Percentiles rank a stretch among this genome's conserved stretches.
phyloP scores from a whole-genome alignment of 1,140 invertebrate genomes.

The Drosophila bocqueti region DNA sequence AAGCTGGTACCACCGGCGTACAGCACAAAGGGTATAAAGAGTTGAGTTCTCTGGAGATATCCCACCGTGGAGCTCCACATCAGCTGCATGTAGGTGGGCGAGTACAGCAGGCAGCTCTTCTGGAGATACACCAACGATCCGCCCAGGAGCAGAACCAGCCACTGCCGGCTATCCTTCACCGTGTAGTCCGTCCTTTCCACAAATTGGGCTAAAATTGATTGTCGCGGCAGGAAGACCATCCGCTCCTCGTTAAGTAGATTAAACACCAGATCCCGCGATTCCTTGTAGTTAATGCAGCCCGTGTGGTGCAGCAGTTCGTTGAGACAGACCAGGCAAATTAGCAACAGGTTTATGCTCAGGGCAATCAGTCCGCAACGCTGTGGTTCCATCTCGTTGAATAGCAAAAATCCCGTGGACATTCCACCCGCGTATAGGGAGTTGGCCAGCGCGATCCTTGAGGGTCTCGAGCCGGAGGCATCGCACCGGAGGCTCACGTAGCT shows the following conservation, averaged over 20 bases:
- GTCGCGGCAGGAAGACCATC: slow-evolving; percentile 65
- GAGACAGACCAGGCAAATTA: slow-evolving; percentile 57
- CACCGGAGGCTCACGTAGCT: slow-evolving; percentile 73
- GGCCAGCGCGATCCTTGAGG: slow-evolving; percentile 63
- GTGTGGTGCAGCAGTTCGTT: slow-evolving; percentile 75
- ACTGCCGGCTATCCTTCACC: slow-evolving; percentile 61
- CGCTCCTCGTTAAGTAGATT: slow-evolving; percentile 77
- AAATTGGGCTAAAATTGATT: slow-evolving; percentile 67
- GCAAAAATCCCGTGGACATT: slow-evolving; percentile 58
- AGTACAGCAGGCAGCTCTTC: slow-evolving; percentile 53
- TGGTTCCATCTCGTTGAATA: slow-evolving; percentile 80
- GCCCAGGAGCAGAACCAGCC: slow-evolving; percentile 62
- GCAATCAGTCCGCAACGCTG: slow-evolving; percentile 58
- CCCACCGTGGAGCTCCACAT: slow-evolving; percentile 66
- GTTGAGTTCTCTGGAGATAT: slow-evolving; percentile 43
- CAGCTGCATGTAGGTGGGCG: slow-evolving; percentile 66
- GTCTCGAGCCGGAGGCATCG: slow-evolving; percentile 57
- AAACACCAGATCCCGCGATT: slow-evolving; percentile 72
- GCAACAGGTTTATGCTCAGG: slow-evolving; percentile 50
- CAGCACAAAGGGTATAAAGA: slow-evolving; percentile 62
- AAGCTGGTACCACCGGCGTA: slow-evolving; percentile 61
- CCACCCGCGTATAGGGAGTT: slow-evolving; percentile 66
- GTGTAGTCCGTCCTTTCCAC: slow-evolving; percentile 63
- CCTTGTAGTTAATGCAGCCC: slow-evolving; percentile 68
- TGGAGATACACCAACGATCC: slow-evolving; percentile 52